Evolutionary conservation across 2,888 invertebrate species (phyloP).

Genomic region (Anarsia innoxiella): DNA sequence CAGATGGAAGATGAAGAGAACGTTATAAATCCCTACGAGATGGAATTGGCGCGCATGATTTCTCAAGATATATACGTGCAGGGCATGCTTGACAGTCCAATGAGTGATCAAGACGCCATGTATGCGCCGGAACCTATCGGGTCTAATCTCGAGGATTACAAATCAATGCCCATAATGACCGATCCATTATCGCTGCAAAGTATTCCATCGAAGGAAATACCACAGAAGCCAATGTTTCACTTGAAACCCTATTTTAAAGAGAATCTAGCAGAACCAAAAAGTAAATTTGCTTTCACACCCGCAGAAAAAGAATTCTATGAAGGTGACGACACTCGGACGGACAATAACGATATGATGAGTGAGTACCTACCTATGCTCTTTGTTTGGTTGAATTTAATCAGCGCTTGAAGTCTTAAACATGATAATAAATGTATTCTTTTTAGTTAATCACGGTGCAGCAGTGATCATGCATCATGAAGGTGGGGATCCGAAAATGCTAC

Average conservation of each 20-base stretch:
- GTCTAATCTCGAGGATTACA: background rate
- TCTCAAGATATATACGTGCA: conserved; percentile 21
- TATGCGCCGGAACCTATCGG: background rate
- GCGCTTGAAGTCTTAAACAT: too few species aligned
- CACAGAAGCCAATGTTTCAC: too few species aligned
- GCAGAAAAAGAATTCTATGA: conserved; percentile 38
- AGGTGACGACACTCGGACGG: too few species aligned
- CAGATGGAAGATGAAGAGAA: conserved; percentile 30
- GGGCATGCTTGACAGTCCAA: conserved; percentile 6
- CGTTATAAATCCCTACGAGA: conserved; percentile 20
- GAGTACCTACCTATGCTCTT: too few species aligned
- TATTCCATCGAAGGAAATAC: too few species aligned
- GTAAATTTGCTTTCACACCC: conserved; percentile 42
- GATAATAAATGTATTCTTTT: too few species aligned
- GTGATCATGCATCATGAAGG: conserved; percentile 2
- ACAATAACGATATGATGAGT: too few species aligned
- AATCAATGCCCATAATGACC: too few species aligned
- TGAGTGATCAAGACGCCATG: background rate
- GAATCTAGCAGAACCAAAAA: conserved; percentile 5
- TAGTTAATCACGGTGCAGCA: background rate
- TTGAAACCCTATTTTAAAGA: background rate
- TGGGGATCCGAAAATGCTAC: conserved; percentile 13
- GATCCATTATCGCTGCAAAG: too few species aligned
- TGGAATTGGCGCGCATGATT: conserved; percentile 26
- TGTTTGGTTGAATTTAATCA: too few species aligned